These are phyloP conservation scores for Automeris io DNA, from an alignment of 2,888 invertebrate species.

Conservation along the genomic window DNA sequence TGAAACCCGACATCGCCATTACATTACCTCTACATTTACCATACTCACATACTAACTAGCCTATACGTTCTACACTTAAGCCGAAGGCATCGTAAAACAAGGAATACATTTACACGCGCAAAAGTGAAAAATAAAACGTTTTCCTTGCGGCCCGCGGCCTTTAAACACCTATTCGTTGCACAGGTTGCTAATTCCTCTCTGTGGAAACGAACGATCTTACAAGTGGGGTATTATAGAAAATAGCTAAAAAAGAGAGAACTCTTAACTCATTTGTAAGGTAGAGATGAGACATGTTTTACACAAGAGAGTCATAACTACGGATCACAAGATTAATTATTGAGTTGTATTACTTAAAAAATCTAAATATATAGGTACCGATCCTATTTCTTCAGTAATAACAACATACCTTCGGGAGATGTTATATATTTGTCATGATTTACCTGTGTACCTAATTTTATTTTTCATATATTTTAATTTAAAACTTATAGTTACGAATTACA, in stretches of 20 bases:
- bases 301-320: no score
- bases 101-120: conserved; percentile 38
- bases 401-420: no score
- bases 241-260: no score
- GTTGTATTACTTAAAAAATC: no score
- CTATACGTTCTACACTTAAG: conserved; percentile 35
- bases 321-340: no score
- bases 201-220: not conserved
- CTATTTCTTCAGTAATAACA: no score
- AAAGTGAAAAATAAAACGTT: conserved; percentile 36
- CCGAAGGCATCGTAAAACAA: conserved; percentile 50
- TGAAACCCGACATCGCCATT: conserved; percentile 56
- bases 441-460: no score
- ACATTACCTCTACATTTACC: conserved; percentile 60
- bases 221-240: not conserved
- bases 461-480: no score
- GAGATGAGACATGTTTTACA: no score
- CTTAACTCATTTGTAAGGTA: not conserved
- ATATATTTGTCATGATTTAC: no score
- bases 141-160: conserved; percentile 26
- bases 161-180: conserved; percentile 18
- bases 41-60: conserved; percentile 49
- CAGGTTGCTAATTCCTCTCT: conserved; percentile 11
- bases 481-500: no score
- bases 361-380: no score